phyloP scores from a whole-genome alignment of 2,888 invertebrate species.

The Ormia ochracea region DNA sequence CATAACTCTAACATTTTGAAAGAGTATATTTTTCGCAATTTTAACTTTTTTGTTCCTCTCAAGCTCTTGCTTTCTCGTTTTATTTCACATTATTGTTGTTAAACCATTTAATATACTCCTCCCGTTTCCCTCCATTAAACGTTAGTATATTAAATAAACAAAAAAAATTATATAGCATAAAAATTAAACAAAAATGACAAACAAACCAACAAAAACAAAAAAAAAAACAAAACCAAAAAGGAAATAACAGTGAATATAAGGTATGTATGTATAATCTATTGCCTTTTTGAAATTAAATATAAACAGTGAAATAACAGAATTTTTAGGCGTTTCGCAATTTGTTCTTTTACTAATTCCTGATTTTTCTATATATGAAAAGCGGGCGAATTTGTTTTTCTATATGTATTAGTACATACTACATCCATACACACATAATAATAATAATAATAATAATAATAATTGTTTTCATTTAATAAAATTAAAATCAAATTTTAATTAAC shows the following conservation, averaged over 20 bases:
- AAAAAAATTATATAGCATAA: constrained; percentile 47
- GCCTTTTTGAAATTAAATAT: constrained; percentile 5
- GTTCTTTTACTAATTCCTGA: not conserved
- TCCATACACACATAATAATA: too few relatives aligned
- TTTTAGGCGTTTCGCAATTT: constrained; percentile 4
- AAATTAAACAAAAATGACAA: constrained; percentile 31
- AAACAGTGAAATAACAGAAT: constrained; percentile 58
- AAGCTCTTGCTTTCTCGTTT: not conserved
- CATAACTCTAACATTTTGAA: constrained; percentile 44
- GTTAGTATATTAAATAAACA: constrained; percentile 49
- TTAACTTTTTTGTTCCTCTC: not conserved
- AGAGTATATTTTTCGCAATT: constrained; percentile 32
- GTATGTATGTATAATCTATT: constrained; percentile 2
- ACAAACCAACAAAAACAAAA: constrained; percentile 49
- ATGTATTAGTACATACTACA: too few relatives aligned
- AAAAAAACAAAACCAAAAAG: constrained; percentile 20
- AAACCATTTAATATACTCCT: constrained; percentile 30
- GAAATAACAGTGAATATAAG: constrained; percentile 16
- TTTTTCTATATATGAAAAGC: not conserved
- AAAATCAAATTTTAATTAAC: too few relatives aligned
- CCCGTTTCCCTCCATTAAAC: constrained; percentile 60
- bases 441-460: too few relatives aligned
- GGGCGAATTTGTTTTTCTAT: not conserved
- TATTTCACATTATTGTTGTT: constrained; percentile 21
- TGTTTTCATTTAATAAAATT: too few relatives aligned